phyloP scores from a whole-genome alignment of 2,113 vertebrate genomes.

The Bubo blakistoni region DNA sequence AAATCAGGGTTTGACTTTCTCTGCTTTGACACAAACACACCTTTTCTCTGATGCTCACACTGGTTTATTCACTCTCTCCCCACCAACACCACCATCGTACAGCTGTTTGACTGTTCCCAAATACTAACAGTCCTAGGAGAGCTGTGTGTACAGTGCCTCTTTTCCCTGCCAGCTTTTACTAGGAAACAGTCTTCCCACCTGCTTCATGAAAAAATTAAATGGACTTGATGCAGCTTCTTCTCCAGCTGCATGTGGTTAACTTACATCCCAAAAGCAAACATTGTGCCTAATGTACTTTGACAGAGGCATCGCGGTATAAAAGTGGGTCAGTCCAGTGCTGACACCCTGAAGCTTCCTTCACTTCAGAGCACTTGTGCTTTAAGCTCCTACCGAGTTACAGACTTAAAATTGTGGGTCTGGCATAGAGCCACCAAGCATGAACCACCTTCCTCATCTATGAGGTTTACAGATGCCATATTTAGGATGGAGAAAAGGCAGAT shows the following conservation, averaged over 20 bases:
- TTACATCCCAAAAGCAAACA: not conserved
- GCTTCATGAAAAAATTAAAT: not conserved
- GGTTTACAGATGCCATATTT: not conserved
- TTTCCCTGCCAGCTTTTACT: not conserved
- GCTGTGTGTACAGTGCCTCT: not conserved
- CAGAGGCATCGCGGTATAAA: not conserved
- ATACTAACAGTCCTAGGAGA: not conserved
- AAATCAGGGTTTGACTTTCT: not conserved
- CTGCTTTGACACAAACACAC: not conserved
- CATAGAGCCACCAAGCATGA: not conserved
- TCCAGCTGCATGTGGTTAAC: not conserved
- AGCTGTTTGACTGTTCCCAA: not conserved
- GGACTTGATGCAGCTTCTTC: not conserved
- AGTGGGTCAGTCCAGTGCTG: conserved; percentile 30
- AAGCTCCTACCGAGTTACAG: not conserved
- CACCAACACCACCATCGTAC: not conserved
- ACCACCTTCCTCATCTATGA: not conserved
- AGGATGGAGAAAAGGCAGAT: not conserved
- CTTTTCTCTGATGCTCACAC: not conserved
- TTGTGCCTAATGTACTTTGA: not conserved
- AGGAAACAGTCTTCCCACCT: not conserved
- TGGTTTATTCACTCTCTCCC: not conserved
- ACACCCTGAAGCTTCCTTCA: not conserved
- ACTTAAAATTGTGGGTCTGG: not conserved
- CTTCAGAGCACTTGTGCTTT: not conserved